A percentile compares a stretch with the other conserved stretches of the same genome.
phyloP scores from a whole-genome alignment of 2,888 invertebrate genomes.

The Iselma pallidipennis region DNA sequence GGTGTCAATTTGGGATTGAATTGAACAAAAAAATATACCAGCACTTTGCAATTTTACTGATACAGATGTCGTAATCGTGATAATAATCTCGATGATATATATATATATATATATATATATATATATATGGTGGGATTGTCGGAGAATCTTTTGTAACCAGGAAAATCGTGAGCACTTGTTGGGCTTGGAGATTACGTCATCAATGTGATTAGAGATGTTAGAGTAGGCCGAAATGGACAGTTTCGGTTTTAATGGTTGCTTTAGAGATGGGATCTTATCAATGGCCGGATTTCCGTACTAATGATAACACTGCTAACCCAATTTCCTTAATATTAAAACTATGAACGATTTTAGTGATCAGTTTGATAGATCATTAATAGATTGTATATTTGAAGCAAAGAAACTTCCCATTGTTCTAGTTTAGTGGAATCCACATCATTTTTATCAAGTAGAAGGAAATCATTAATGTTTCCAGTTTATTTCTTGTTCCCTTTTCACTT shows the following conservation, averaged over 20 bases:
- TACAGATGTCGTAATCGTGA: conserved; percentile 2
- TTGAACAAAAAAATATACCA: neutral
- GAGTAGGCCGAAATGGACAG: neutral
- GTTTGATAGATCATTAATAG: too few species aligned
- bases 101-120: too few species aligned
- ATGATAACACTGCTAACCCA: neutral
- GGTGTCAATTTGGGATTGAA: neutral
- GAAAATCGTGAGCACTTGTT: conserved; percentile 6
- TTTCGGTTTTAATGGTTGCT: too few species aligned
- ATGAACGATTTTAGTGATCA: neutral
- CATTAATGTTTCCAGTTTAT: too few species aligned
- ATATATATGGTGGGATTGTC: neutral
- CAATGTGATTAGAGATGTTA: neutral
- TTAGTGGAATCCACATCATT: neutral
- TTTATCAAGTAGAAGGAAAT: neutral
- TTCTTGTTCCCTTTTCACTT: neutral
- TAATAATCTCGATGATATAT: neutral
- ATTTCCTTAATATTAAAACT: neutral
- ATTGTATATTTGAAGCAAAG: too few species aligned
- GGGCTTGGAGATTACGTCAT: conserved; percentile 2
- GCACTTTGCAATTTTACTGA: neutral
- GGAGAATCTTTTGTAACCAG: neutral
- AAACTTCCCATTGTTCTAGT: too few species aligned
- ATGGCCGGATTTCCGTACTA: neutral
- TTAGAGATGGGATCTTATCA: neutral